Conservation (phyloP, 1,140 invertebrate genomes). For the Temnothorax longispinosus region DNA sequence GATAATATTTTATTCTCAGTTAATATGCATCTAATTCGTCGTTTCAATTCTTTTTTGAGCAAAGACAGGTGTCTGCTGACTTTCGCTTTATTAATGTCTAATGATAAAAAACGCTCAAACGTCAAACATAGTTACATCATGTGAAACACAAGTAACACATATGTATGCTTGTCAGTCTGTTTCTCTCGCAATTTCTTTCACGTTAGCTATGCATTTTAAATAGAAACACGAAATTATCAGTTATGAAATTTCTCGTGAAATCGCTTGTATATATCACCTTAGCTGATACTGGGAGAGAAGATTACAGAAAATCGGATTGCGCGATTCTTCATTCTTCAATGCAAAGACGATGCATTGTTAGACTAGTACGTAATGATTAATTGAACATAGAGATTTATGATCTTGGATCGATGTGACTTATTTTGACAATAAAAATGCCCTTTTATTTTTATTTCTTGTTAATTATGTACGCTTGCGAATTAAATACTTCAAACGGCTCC, state of each 20-base stretch:
- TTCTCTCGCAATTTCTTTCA: constrained; percentile 13
- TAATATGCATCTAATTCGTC: constrained; percentile 12
- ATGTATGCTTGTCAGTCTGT: constrained; percentile 11
- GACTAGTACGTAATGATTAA: background rate
- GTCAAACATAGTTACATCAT: constrained; percentile 50
- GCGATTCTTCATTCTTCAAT: background rate
- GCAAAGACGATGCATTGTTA: background rate
- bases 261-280: background rate
- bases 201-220: background rate
- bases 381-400: background rate
- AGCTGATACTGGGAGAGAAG: background rate
- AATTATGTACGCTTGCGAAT: background rate
- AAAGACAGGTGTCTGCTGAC: constrained; percentile 61
- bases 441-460: background rate
- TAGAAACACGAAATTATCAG: background rate
- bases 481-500: background rate
- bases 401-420: background rate
- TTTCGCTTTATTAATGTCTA: constrained; percentile 50
- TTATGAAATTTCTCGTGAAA: constrained; percentile 7
- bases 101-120: constrained; percentile 5
- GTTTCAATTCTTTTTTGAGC: constrained; percentile 45
- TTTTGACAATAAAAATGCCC: background rate
- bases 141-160: constrained; percentile 19
- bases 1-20: constrained; percentile 2
- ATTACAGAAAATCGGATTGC: constrained; percentile 21